Evolutionary conservation across 2,888 invertebrate species (phyloP), one percentile per base, ranked within the genome.

Genomic region (Corbicula japonica): DNA sequence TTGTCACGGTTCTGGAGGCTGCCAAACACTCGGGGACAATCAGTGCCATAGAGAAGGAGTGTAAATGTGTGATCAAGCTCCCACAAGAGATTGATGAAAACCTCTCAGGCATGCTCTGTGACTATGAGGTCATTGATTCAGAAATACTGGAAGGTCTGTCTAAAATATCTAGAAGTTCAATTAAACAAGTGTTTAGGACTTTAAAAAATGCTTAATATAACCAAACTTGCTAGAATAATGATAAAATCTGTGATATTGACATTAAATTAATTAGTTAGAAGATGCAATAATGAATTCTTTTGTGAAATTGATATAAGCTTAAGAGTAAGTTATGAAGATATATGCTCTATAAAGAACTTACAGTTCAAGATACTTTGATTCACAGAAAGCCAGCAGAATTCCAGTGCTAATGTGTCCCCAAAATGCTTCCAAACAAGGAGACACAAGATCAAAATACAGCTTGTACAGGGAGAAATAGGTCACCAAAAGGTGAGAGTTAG

Each of bases 51-150:
- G 82, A 82, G 66, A 73, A 60, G 60, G 63, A 71, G 6, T 72
- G 54, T 54, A 76, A 68, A 35, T 82, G 82, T 66, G 28, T 82
- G 28, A 72, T 82, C 63, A 82, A 78, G 61, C 69, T 82, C 63
- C 82, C 82, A 34, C 52, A 54, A n/a, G 76, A 75, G 32, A 38
- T 82, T n/a, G 82, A 77, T 46, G 56, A 62, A 34, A 60, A 48
- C 23, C 12, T 35, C 1, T 54, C 69, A 2, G 50, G 44, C 32
- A 68, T 66, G 54, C 21, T 50, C 12, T 60, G 60, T 23, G 71
- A 71, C 38, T 76, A 65, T 66, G 76, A 76, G 35, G 71, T 71
- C 28, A 65, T 75, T 48, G 75, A 75, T 28, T 34, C 68, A 28
- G 75, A 75, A 54, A 41, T 44, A 23, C 30, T 41, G 5, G 61